Evolutionary conservation across 2,888 invertebrate genomes (phyloP).

Genomic region (Gymnoscelis rufifasciata): DNA sequence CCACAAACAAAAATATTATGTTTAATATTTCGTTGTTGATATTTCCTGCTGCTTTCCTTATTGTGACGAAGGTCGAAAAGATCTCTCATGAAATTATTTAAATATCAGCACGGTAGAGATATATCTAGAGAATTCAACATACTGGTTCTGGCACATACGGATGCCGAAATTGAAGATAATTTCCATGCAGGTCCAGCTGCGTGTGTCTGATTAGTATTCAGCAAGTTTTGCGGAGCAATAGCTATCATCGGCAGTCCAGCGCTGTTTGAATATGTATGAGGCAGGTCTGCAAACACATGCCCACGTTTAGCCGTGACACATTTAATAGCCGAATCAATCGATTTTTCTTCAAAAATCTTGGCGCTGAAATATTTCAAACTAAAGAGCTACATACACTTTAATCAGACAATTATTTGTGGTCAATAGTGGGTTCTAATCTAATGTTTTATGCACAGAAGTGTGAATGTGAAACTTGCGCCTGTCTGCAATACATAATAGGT

Average conservation of each 20-base stretch:
- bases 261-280: constrained; percentile 70
- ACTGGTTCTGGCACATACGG: constrained; percentile 46
- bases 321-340: constrained; percentile 47
- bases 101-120: no score
- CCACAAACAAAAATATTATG: constrained; percentile 33
- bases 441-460: constrained; percentile 35
- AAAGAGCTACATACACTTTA: constrained; percentile 27
- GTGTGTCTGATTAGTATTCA: constrained; percentile 64
- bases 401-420: constrained; percentile 27
- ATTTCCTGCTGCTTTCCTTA: constrained; percentile 21
- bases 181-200: constrained; percentile 65
- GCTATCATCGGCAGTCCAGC: constrained; percentile 52
- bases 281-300: constrained; percentile 46
- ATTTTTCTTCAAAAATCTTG: constrained; percentile 37
- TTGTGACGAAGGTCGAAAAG: no score
- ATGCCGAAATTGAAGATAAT: constrained; percentile 59
- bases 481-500: constrained; percentile 24
- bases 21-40: constrained; percentile 16
- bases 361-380: constrained; percentile 25
- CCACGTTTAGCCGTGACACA: constrained; percentile 66
- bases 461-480: constrained; percentile 33
- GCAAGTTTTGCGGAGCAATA: constrained; percentile 61
- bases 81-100: no score
- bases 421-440: constrained; percentile 28
- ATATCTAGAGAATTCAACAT: no score